Evolutionary conservation across 2,888 invertebrate species (phyloP).

Genomic region (Campoletis raptor): DNA sequence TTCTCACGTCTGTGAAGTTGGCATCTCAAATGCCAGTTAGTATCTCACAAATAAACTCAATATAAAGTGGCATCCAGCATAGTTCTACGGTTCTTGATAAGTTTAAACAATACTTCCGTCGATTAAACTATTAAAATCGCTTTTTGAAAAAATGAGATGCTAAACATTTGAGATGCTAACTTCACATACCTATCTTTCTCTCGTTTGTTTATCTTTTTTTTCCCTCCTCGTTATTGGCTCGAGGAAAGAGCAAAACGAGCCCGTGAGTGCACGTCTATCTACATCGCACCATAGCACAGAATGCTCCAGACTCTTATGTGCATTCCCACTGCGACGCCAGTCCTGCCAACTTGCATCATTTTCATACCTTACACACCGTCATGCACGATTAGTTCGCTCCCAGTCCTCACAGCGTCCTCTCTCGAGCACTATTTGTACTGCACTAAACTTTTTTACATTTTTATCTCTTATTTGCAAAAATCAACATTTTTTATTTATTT

Average conservation of each 20-base stretch:
- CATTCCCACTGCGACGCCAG: background rate
- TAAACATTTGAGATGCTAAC: too few species aligned
- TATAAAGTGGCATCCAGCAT: too few species aligned
- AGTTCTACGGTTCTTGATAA: too few species aligned
- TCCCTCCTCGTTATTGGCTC: conserved; percentile 26
- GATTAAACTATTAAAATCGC: too few species aligned
- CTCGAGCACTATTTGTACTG: background rate
- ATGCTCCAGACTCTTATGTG: background rate
- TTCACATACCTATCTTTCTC: conserved; percentile 3
- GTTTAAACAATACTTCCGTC: too few species aligned
- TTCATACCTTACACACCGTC: background rate
- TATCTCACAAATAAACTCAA: too few species aligned
- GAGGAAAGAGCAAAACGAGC: conserved; percentile 43
- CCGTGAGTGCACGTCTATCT: conserved; percentile 16
- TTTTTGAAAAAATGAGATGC: too few species aligned
- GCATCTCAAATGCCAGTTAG: too few species aligned
- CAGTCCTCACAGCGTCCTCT: background rate
- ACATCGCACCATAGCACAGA: conserved; percentile 7
- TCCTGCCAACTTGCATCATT: conserved; percentile 13
- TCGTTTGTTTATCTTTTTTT: background rate
- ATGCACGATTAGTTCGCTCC: conserved; percentile 3
- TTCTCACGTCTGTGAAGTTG: too few species aligned
- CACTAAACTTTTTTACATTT: background rate
- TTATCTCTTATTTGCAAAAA: background rate
- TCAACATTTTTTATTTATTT: too few species aligned